A percentile compares a stretch with the other conserved stretches of the same genome.
Evolutionary conservation across 2,888 invertebrate genomes (phyloP).

Genomic region (Tetragonula carbonaria): DNA sequence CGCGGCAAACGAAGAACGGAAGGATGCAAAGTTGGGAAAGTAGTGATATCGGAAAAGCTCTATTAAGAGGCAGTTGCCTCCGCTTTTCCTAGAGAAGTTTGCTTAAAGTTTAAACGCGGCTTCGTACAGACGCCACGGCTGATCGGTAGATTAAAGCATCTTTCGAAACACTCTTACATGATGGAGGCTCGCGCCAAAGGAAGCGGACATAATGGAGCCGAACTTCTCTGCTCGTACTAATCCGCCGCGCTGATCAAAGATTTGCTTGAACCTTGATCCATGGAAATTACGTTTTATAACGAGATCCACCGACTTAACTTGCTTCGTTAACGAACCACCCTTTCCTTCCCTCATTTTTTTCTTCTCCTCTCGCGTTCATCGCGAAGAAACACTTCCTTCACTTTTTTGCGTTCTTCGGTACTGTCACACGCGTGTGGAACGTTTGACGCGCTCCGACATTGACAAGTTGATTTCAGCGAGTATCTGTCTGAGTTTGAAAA

Average conservation of each 20-base stretch:
- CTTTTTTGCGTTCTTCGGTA: background rate
- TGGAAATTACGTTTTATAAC: slow-evolving; percentile 48
- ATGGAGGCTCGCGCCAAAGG: slow-evolving; percentile 29
- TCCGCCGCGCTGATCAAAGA: slow-evolving; percentile 52
- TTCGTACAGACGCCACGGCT: slow-evolving; percentile 53
- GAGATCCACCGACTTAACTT: slow-evolving; percentile 25
- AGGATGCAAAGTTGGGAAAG: slow-evolving; percentile 54
- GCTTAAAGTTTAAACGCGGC: slow-evolving; percentile 59
- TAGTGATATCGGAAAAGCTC: slow-evolving; percentile 59
- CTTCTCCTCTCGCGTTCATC: background rate
- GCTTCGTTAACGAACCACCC: slow-evolving; percentile 18
- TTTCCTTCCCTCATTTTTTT: background rate
- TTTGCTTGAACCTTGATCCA: slow-evolving; percentile 45
- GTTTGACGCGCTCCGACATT: background rate
- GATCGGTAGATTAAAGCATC: slow-evolving; percentile 67
- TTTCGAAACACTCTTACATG: slow-evolving; percentile 54
- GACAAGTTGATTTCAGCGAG: background rate
- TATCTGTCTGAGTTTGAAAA: background rate
- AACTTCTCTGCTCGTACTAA: slow-evolving; percentile 37
- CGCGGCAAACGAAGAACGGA: slow-evolving; percentile 27
- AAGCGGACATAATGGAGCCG: slow-evolving; percentile 48
- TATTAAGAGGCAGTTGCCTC: slow-evolving; percentile 64
- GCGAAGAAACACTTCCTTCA: background rate
- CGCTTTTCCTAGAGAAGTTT: slow-evolving; percentile 51
- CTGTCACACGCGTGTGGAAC: background rate